Conservation (phyloP, 2,888 invertebrate species). For the Agrypnus murinus region DNA sequence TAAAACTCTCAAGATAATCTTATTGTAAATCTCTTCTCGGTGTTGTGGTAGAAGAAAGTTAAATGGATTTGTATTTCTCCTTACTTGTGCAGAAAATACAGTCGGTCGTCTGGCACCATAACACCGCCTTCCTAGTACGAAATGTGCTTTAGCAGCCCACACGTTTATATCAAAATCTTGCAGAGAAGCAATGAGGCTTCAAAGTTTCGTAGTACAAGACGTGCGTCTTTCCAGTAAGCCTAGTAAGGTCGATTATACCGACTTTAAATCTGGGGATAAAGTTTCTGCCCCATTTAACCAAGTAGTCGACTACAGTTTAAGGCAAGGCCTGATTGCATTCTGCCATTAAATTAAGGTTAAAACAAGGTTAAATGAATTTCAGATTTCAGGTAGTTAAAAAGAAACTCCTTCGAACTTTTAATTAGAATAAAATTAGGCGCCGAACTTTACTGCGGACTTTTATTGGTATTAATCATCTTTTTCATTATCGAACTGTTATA, state of each 20-base stretch:
- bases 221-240: slow-evolving; percentile 33
- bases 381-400: slow-evolving; percentile 62
- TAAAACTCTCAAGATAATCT: slow-evolving; percentile 29
- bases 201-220: slow-evolving; percentile 36
- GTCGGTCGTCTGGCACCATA: slow-evolving; percentile 1
- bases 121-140: not conserved
- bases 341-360: slow-evolving; percentile 65
- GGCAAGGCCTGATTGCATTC: slow-evolving; percentile 61
- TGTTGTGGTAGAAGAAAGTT: slow-evolving; percentile 27
- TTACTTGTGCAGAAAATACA: slow-evolving; percentile 23
- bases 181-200: slow-evolving; percentile 30
- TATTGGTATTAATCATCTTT: slow-evolving; percentile 57
- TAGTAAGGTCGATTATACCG: slow-evolving; percentile 54
- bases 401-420: slow-evolving; percentile 63
- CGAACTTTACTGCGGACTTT: slow-evolving; percentile 57
- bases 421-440: slow-evolving; percentile 63
- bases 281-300: slow-evolving; percentile 62
- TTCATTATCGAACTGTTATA: slow-evolving; percentile 20
- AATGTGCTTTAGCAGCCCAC: slow-evolving; percentile 8
- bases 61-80: slow-evolving; percentile 33
- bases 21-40: slow-evolving; percentile 32
- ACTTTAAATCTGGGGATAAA: slow-evolving; percentile 61
- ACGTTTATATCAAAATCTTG: slow-evolving; percentile 28
- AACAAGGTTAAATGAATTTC: slow-evolving; percentile 65
- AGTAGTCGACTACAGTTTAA: slow-evolving; percentile 60